Evolutionary conservation across 1,140 invertebrate genomes (phyloP), one percentile per base, ranked within the genome.

Genomic region (Drosophila lini): DNA sequence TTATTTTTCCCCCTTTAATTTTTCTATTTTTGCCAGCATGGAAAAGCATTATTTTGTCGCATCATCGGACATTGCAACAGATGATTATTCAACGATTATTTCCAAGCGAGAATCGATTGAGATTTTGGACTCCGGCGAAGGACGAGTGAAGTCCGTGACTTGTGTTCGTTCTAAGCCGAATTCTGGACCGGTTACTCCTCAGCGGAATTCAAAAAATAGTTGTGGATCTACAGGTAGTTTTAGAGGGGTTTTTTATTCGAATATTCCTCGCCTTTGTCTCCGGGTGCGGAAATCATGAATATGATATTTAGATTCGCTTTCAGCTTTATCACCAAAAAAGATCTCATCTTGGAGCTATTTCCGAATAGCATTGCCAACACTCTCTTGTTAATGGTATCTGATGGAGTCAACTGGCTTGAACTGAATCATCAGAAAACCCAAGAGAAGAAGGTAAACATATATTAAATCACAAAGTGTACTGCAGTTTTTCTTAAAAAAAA

Each of bases 21-120:
- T 56, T 65, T 36, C 11, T 6, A 47, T 42, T 50, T 34, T 59
- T 70, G 28, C 50, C 61, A 62, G 45, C 53, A 19, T 53, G 74
- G 71, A 81, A 83, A 80, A 73, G 41, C 36, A 45, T 77, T 70
- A 75, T 76, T 78, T 52, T 76, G 75, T 47, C 64, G 22, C 57
- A 70, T 78, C 75, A 78, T 70, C 10, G 50, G 25, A 44, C 53
- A 53, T 69, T 77, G 74, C 74, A 69, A 62, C 42, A 76, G 32
- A 7, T 63, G 50, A 59, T 76, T 59, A 53, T 75, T 53, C 41
- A 74, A 38, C 42, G 6, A 64, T 44, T 67, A 45, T 56, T 53
- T 69, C 25, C 65, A 41, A 48, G 36, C n/a, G 28, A 70, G 34
- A 45, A 67, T 40, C 15, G 25, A 4, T 47, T n/a, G 16, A 53